phyloP scores from a whole-genome alignment of 2,888 invertebrate species.

The Cylloceria caligata region DNA sequence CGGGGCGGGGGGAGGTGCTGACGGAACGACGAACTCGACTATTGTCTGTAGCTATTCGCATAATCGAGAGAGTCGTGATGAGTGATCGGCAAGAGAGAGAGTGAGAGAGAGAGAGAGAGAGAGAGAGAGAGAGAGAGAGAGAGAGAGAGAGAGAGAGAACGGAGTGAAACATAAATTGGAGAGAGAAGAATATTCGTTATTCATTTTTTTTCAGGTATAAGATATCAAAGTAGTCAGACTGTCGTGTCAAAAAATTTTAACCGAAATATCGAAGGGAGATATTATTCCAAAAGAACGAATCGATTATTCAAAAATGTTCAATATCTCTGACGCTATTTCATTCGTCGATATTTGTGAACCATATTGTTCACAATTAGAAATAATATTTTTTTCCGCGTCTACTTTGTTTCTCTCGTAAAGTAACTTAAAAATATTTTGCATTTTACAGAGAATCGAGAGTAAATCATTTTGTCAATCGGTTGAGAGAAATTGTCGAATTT shows the following conservation, averaged over 20 bases:
- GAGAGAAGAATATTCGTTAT: conserved; percentile 13
- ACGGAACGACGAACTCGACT: conserved; percentile 71
- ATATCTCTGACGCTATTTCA: no score
- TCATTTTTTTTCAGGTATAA: background rate
- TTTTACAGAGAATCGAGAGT: no score
- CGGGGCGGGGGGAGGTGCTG: no score
- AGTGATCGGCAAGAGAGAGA: conserved; percentile 11
- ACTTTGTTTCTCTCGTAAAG: no score
- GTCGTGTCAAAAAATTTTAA: background rate
- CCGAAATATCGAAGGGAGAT: background rate
- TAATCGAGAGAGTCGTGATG: conserved; percentile 75
- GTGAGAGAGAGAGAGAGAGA: background rate
- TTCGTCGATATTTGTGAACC: no score
- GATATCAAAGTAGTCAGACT: background rate
- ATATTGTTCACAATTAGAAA: no score
- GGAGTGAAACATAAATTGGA: background rate
- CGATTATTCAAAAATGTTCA: no score
- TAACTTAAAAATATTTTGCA: no score
- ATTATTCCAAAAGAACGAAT: background rate
- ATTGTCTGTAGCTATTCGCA: conserved; percentile 82
- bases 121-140: no score
- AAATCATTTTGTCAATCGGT: no score
- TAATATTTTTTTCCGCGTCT: no score
- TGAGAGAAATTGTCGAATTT: no score
- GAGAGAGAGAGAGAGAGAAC: background rate